A percentile compares a stretch with the other conserved stretches of the same genome.
Evolutionary conservation across 2,113 vertebrate species (phyloP).

Genomic region (Pomatostomus ruficeps): DNA sequence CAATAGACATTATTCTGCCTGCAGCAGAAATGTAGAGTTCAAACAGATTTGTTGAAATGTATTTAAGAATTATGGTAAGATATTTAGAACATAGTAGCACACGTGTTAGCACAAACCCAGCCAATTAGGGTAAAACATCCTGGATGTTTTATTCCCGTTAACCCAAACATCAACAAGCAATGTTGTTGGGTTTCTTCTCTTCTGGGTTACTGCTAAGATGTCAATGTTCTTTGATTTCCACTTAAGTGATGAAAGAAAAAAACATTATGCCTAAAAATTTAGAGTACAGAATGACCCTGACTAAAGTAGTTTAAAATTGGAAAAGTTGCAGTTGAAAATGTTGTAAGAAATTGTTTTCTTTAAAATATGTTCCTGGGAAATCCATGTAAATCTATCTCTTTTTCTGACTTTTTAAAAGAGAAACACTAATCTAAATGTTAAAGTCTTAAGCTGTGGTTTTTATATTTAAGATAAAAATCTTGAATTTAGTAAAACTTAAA

Average conservation of each 20-base stretch:
- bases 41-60: constrained; percentile 36
- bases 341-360: neutral
- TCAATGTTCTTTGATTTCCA: neutral
- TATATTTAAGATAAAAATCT: neutral
- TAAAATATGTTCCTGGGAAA: neutral
- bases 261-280: neutral
- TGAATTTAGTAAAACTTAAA: neutral
- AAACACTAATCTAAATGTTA: neutral
- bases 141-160: constrained; percentile 1
- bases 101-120: constrained; percentile 12
- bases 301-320: neutral
- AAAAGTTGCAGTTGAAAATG: neutral
- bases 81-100: neutral
- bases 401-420: neutral
- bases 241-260: neutral
- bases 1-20: neutral
- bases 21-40: neutral
- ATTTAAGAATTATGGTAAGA: constrained; percentile 15
- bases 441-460: neutral
- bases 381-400: neutral
- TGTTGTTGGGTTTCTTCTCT: too few species aligned
- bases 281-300: neutral
- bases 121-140: constrained; percentile 26
- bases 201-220: neutral
- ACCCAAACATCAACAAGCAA: constrained; percentile 7